Percentiles rank a stretch among this genome's conserved stretches.
Evolutionary conservation across 2,797 vertebrate genomes (phyloP).

Genomic region (Syngnathus acus): DNA sequence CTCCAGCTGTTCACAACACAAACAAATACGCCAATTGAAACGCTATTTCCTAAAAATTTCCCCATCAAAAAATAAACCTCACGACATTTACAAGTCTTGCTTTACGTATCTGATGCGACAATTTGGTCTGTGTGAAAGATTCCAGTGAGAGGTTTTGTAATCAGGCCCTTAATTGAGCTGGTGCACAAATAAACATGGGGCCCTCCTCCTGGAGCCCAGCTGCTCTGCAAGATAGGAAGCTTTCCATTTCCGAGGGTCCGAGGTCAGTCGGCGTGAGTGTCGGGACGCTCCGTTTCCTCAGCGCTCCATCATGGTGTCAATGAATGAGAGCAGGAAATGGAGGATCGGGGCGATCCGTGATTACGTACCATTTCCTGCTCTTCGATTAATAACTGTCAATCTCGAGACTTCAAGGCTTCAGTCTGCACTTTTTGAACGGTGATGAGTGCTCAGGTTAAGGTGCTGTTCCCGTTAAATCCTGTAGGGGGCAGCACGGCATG

Average conservation of each 20-base stretch:
- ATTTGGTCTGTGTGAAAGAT: conserved; percentile 20
- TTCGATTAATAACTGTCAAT: conserved; percentile 38
- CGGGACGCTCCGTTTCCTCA: conserved; percentile 16
- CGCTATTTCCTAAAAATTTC: conserved; percentile 16
- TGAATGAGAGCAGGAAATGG: conserved; percentile 4
- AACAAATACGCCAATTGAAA: not conserved
- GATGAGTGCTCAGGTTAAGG: too few relatives aligned
- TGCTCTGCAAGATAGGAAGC: conserved; percentile 57
- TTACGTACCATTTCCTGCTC: conserved; percentile 42
- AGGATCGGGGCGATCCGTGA: conserved; percentile 19
- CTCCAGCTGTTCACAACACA: not conserved
- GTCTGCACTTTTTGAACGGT: not conserved
- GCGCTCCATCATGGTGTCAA: conserved; percentile 47
- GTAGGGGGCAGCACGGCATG: too few relatives aligned
- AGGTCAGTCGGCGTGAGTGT: conserved; percentile 39
- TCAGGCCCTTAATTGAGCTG: conserved; percentile 60
- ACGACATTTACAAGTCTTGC: conserved; percentile 35
- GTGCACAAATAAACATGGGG: conserved; percentile 69
- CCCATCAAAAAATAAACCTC: conserved; percentile 58
- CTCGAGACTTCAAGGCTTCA: conserved; percentile 12
- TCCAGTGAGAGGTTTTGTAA: conserved; percentile 47
- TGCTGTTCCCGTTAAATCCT: too few relatives aligned
- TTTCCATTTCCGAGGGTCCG: conserved; percentile 55
- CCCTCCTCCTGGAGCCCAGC: conserved; percentile 56
- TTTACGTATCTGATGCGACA: too few relatives aligned